Evolutionary conservation across 1,140 invertebrate species (phyloP).

Genomic region (Hestina assimilis): DNA sequence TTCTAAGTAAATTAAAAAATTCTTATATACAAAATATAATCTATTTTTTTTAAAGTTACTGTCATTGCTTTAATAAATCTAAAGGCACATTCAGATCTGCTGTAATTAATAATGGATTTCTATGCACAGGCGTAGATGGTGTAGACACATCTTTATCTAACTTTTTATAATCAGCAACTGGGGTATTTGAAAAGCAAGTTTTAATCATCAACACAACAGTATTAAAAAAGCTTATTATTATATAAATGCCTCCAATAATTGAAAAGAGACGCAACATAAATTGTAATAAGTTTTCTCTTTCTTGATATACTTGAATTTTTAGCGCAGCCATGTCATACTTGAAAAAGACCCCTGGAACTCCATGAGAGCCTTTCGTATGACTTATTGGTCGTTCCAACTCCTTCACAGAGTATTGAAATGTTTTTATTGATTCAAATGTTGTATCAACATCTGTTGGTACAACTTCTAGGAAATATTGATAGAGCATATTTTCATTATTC

Average conservation of each 20-base stretch:
- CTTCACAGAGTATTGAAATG: constrained; percentile 96
- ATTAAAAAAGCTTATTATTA: constrained; percentile 84
- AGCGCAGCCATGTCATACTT: constrained; percentile 96
- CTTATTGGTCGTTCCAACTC: constrained; percentile 89
- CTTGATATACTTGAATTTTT: constrained; percentile 91
- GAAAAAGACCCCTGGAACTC: constrained; percentile 95
- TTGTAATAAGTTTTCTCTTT: constrained; percentile 87
- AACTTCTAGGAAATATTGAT: constrained; percentile 97
- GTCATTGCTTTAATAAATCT: constrained; percentile 62
- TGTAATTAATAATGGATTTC: constrained; percentile 52
- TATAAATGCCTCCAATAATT: constrained; percentile 93
- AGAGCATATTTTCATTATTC: constrained; percentile 86
- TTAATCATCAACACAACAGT: constrained; percentile 48
- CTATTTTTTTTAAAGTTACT: constrained; percentile 2
- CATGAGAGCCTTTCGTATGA: constrained; percentile 87
- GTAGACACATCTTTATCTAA: constrained; percentile 23
- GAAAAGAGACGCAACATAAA: constrained; percentile 93
- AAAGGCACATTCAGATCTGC: constrained; percentile 54
- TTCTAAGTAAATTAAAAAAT: neutral
- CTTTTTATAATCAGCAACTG: constrained; percentile 24
- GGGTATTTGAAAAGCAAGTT: constrained; percentile 36
- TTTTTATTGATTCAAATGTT: constrained; percentile 81
- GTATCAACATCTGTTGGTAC: constrained; percentile 95
- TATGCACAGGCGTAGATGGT: constrained; percentile 3
- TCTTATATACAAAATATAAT: constrained; percentile 15